Evolutionary conservation across 2,797 vertebrate genomes (phyloP).

Genomic region (Acrossocheilus wenchowensis): DNA sequence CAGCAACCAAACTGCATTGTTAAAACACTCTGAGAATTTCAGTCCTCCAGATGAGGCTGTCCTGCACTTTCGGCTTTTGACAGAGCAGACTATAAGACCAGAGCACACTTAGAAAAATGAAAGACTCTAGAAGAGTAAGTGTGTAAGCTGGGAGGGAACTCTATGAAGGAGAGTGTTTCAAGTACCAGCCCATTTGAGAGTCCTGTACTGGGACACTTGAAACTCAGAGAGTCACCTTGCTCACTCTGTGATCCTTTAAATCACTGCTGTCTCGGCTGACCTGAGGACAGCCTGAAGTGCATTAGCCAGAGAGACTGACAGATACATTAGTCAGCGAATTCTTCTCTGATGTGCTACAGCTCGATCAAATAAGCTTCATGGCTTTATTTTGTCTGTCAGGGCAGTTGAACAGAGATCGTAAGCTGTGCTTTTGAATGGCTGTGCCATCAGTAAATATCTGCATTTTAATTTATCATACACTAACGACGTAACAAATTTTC

Average conservation of each 20-base stretch:
- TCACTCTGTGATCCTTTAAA: slow-evolving; percentile 57
- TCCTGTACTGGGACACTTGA: slow-evolving; percentile 42
- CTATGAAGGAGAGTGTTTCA: slow-evolving; percentile 48
- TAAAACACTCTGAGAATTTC: slow-evolving; percentile 14
- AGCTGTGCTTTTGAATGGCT: neutral
- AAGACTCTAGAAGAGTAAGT: slow-evolving; percentile 1
- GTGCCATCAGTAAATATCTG: neutral
- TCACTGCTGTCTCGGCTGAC: slow-evolving; percentile 56
- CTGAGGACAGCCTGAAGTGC: slow-evolving; percentile 42
- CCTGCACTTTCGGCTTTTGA: slow-evolving; percentile 11
- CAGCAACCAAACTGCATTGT: slow-evolving; percentile 34
- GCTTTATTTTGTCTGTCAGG: slow-evolving; percentile 38
- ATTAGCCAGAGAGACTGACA: slow-evolving; percentile 27
- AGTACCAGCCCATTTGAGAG: slow-evolving; percentile 12
- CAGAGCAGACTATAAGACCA: slow-evolving; percentile 18
- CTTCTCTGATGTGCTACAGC: slow-evolving; percentile 32
- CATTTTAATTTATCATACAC: neutral
- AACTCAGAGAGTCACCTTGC: slow-evolving; percentile 55
- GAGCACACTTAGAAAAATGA: neutral
- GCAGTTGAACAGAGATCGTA: slow-evolving; percentile 15
- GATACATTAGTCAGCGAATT: slow-evolving; percentile 58
- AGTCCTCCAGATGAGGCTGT: slow-evolving; percentile 9
- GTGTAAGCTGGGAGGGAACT: slow-evolving; percentile 11
- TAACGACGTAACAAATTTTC: neutral
- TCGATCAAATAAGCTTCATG: slow-evolving; percentile 36